These are phyloP conservation scores for Epinephelus cyanopodus DNA, from an alignment of 2,113 vertebrate genomes.

Conservation along the genomic window DNA sequence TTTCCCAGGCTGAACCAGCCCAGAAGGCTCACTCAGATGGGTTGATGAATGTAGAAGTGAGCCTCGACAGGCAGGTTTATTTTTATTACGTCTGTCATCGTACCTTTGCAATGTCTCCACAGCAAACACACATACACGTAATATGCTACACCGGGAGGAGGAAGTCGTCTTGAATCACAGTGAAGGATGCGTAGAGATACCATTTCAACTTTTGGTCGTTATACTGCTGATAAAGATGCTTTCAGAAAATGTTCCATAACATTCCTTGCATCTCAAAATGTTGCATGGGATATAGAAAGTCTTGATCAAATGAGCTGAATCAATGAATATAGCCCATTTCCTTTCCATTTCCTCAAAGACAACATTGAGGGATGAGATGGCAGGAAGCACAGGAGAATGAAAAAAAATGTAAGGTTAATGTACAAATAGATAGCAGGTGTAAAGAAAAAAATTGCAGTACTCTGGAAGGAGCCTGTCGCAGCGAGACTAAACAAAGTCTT, in stretches of 20 bases:
- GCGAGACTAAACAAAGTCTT: conserved; percentile 20
- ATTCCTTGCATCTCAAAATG: conserved; percentile 28
- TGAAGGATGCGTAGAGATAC: conserved; percentile 4
- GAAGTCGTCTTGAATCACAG: conserved; percentile 48
- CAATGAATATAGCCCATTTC: conserved; percentile 71
- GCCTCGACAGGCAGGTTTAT: conserved; percentile 91
- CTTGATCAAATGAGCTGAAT: conserved; percentile 4
- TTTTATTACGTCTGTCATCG: conserved; percentile 94
- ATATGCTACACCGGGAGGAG: conserved; percentile 73
- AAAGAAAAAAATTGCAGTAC: neutral
- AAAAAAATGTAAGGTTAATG: neutral
- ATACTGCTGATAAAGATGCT: conserved; percentile 12
- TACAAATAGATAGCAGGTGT: conserved; percentile 4
- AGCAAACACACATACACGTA: conserved; percentile 84
- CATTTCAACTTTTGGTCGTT: conserved; percentile 5
- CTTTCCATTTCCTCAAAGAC: conserved; percentile 25
- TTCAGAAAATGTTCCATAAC: conserved; percentile 1
- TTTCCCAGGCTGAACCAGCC: conserved; percentile 74
- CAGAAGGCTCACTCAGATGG: conserved; percentile 87
- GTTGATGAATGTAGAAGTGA: conserved; percentile 93
- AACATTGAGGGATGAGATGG: conserved; percentile 4
- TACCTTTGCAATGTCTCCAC: conserved; percentile 74
- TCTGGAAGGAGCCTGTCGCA: neutral
- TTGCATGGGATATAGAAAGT: neutral
- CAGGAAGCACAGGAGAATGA: neutral